phyloP scores from a whole-genome alignment of 1,140 invertebrate species.

The Pseudomyrmex dendroicus region DNA sequence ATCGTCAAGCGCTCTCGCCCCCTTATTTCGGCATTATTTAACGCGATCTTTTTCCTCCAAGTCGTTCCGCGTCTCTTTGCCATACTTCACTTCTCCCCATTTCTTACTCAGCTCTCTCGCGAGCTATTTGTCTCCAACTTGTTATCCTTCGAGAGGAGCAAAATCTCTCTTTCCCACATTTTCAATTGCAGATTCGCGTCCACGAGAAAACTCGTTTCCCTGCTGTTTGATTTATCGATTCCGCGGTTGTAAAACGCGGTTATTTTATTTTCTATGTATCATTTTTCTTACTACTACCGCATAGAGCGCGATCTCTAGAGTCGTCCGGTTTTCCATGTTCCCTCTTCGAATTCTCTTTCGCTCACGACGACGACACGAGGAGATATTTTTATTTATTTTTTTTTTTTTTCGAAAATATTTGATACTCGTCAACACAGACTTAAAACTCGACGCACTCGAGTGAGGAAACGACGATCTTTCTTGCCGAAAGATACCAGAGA shows the following conservation, averaged over 20 bases:
- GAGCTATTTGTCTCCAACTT: constrained; percentile 31
- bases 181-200: constrained; percentile 36
- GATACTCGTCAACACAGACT: constrained; percentile 37
- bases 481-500: constrained; percentile 12
- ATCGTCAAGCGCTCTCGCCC: constrained; percentile 49
- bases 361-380: constrained; percentile 44
- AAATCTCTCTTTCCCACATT: constrained; percentile 21
- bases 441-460: neutral
- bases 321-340: neutral
- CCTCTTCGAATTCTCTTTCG: neutral
- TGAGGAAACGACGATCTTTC: constrained; percentile 6
- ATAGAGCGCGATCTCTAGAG: too few species aligned
- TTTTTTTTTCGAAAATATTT: constrained; percentile 46
- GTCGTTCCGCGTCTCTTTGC: neutral
- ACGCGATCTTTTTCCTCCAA: neutral
- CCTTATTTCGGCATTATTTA: constrained; percentile 73
- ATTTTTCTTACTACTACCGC: neutral
- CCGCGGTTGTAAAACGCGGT: neutral
- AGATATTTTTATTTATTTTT: constrained; percentile 14
- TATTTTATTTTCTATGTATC: neutral
- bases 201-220: neutral
- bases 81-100: neutral
- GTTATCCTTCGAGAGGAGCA: constrained; percentile 31
- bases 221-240: constrained; percentile 3
- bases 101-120: neutral